A percentile compares a stretch with the other conserved stretches of the same genome.
Evolutionary conservation across 2,888 invertebrate genomes (phyloP).

Genomic region (Drosophila hamatofila): DNA sequence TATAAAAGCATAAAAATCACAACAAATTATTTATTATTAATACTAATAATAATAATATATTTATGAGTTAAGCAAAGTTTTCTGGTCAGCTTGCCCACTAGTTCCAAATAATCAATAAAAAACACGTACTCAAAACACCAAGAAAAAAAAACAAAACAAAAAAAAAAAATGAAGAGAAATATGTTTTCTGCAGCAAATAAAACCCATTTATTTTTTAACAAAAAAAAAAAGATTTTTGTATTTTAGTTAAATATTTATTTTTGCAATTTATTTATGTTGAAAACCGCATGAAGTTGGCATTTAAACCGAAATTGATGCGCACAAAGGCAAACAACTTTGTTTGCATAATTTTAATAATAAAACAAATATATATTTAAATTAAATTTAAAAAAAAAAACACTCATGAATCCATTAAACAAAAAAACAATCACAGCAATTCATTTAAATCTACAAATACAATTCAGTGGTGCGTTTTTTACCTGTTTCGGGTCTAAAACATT

Average conservation of each 20-base stretch:
- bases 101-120: constrained; percentile 29
- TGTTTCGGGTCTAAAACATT: constrained; percentile 65
- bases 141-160: constrained; percentile 5
- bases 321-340: constrained; percentile 56
- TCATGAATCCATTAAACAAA: constrained; percentile 28
- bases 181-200: constrained; percentile 51
- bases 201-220: constrained; percentile 56
- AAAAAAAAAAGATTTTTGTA: constrained; percentile 38
- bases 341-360: constrained; percentile 29
- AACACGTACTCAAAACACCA: constrained; percentile 30
- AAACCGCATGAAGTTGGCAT: constrained; percentile 55
- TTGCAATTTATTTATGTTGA: constrained; percentile 41
- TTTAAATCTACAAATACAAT: constrained; percentile 52
- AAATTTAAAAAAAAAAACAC: constrained; percentile 4
- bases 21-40: not conserved
- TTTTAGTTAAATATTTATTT: constrained; percentile 31
- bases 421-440: constrained; percentile 28
- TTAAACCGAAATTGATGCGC: constrained; percentile 67
- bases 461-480: constrained; percentile 78
- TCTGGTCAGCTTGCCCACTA: constrained; percentile 38
- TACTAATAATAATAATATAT: not conserved
- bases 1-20: constrained; percentile 4
- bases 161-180: constrained; percentile 6
- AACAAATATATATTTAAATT: constrained; percentile 1
- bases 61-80: constrained; percentile 13